Percentiles rank a stretch among this genome's conserved stretches.
Conservation (phyloP, 2,797 vertebrate genomes). For the Mormyrops attenuatus region DNA sequence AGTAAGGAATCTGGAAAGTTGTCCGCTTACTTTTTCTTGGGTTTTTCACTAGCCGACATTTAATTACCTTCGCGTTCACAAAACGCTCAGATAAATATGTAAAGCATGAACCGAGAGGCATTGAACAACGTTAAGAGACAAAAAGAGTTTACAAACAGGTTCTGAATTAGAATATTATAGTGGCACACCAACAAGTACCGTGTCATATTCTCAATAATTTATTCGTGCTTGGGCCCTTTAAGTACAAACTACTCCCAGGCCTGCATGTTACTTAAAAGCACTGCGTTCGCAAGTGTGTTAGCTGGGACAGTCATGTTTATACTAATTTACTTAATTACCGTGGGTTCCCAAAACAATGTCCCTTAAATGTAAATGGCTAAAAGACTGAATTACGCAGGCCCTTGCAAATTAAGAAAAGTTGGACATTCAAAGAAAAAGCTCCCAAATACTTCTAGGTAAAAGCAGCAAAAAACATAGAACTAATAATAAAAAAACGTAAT, state of each 20-base stretch:
- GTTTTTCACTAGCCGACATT: not conserved
- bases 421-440: not conserved
- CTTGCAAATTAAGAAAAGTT: not conserved
- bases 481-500: not conserved
- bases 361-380: not conserved
- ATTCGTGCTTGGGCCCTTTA: slow-evolving; percentile 11
- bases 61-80: not conserved
- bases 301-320: not conserved
- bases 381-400: not conserved
- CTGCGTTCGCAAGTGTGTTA: not conserved
- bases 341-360: not conserved
- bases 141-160: not conserved
- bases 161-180: not conserved
- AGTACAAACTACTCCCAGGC: not conserved
- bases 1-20: not conserved
- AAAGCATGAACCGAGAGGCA: not conserved
- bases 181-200: not conserved
- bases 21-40: not conserved
- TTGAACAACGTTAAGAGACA: not conserved
- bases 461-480: not conserved
- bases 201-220: not conserved
- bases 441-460: not conserved
- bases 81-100: not conserved
- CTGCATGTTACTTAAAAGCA: not conserved
- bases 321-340: not conserved